These are phyloP conservation scores for Anniella stebbinsi DNA, from an alignment of 2,797 vertebrate species.

Conservation along the genomic window DNA sequence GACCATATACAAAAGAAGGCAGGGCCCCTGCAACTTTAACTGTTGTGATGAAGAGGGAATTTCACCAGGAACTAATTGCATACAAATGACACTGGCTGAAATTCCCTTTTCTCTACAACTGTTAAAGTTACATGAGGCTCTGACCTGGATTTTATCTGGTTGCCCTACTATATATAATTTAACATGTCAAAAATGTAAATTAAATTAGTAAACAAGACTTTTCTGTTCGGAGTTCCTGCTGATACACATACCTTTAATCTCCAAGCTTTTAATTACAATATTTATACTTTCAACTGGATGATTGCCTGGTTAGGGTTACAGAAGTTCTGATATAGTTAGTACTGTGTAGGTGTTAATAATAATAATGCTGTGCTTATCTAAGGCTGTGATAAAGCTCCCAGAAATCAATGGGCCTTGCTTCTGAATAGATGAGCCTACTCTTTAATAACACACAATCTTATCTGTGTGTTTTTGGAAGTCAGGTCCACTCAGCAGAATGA, in stretches of 20 bases:
- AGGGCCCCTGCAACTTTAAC: too few relatives aligned
- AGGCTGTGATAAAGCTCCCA: not conserved
- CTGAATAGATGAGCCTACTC: not conserved
- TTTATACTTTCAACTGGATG: constrained; percentile 11
- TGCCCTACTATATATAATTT: too few relatives aligned
- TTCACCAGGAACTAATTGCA: too few relatives aligned
- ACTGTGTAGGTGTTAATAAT: not conserved
- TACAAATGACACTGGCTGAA: too few relatives aligned
- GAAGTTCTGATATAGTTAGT: not conserved
- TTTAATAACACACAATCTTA: not conserved
- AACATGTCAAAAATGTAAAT: not conserved
- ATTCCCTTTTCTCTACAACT: too few relatives aligned
- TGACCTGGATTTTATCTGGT: too few relatives aligned
- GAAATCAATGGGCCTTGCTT: not conserved
- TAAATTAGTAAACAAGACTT: constrained; percentile 3
- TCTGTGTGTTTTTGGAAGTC: not conserved
- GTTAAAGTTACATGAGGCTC: too few relatives aligned
- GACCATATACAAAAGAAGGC: too few relatives aligned
- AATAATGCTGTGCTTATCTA: not conserved
- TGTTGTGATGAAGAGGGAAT: too few relatives aligned
- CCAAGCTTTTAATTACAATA: constrained; percentile 4
- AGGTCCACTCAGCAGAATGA: too few relatives aligned
- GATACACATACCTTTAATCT: not conserved
- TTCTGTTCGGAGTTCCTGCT: constrained; percentile 43
- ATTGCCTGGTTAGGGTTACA: constrained; percentile 27